Percentiles rank a stretch among this genome's conserved stretches.
Evolutionary conservation across 2,797 vertebrate genomes (phyloP).

Genomic region (Pangasius mekongensis): DNA sequence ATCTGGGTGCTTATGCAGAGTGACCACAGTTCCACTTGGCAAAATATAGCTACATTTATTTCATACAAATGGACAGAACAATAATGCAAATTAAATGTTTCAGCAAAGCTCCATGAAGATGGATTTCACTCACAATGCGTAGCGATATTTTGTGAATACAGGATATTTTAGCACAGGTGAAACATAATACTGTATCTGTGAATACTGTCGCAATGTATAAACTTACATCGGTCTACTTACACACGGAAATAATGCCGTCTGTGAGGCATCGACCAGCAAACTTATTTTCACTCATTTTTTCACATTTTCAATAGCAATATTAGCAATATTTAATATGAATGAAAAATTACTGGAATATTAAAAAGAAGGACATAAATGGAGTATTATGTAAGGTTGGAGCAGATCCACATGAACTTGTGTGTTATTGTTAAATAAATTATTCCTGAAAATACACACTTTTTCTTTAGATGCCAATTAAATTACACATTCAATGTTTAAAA

Average conservation of each 20-base stretch:
- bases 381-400: background rate
- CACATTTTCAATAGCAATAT: conserved; percentile 11
- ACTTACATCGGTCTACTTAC: background rate
- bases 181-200: conserved; percentile 9
- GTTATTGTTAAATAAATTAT: conserved; percentile 25
- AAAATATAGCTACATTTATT: conserved; percentile 48
- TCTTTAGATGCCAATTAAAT: conserved; percentile 10
- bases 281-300: background rate
- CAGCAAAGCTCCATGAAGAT: conserved; percentile 13
- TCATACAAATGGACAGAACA: conserved; percentile 48
- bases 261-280: background rate
- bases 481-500: conserved; percentile 44
- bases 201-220: background rate
- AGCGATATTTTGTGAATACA: background rate
- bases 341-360: background rate
- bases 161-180: background rate
- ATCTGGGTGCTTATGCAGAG: conserved; percentile 47
- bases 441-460: background rate
- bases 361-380: background rate
- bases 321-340: background rate
- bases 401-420: conserved; percentile 3
- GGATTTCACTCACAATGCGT: conserved; percentile 22
- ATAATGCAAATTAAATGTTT: conserved; percentile 47
- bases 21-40: conserved; percentile 36
- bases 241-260: background rate